Evolutionary conservation across 2,797 vertebrate genomes (phyloP), one percentile per base, ranked within the genome.

Genomic region (Pseudomugil tenellus): DNA sequence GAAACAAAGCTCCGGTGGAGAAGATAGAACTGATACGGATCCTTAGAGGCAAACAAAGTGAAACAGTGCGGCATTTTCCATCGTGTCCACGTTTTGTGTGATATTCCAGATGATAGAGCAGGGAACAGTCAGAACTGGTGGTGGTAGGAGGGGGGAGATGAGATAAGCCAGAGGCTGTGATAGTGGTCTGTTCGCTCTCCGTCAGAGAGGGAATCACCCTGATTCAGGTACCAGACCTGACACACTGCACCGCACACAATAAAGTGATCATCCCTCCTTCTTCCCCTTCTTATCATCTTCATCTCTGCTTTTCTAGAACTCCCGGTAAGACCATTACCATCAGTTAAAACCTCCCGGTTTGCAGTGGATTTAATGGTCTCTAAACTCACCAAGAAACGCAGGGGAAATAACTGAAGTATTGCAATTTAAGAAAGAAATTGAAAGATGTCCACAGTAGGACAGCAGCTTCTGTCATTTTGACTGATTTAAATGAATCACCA

Each of bases 171-270:
- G 59, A 67, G 69, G 74, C 69, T 66, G 72, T 61, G 79, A 46
- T 63, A 70, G 80, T 67, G 64, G 53, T 60, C 76, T 63, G 81
- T 69, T 73, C 67, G 77, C 77, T 62, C 34, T 32, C 37, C 67
- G 81, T 68, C 82, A 55, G 48, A 4, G 48, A 52, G 77, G 60
- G 70, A 29, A 86, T 71, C 75, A 73, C 58, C 71, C 67, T 31
- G 57, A 61, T 69, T 26, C 85, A 82, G 68, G 79, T 56, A 41
- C 72, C 41, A 58, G 63, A 66, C 60, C 70, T 4, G 61, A 26
- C 62, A 52, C 60, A 74, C 72, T 85, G 82, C 86, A 83, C 58
- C 84, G 81, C 65, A 49, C 57, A 74, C 68, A 77, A 78, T 86
- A 48, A 73, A 79, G 61, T 76, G 64, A 43, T 74, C 5, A 46